A percentile compares a stretch with the other conserved stretches of the same genome.
These are phyloP conservation scores for Acanthoscelides obtectus DNA, from an alignment of 2,888 invertebrate genomes.

Conservation along the genomic window DNA sequence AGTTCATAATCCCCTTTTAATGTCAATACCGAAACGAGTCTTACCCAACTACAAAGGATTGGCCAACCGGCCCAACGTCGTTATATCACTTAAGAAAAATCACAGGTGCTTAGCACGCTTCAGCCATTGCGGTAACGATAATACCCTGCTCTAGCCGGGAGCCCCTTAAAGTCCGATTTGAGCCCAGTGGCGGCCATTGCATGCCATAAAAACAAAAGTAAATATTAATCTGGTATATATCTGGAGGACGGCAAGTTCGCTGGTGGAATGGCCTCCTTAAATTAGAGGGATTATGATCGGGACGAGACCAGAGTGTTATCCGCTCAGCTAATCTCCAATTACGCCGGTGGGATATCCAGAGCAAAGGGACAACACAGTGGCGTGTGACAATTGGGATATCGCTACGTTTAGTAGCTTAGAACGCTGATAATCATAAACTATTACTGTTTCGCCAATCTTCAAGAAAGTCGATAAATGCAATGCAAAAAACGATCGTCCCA, in stretches of 20 bases:
- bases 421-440: too few relatives aligned
- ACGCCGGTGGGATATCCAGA: background rate
- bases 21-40: too few relatives aligned
- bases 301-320: constrained; percentile 1
- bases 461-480: too few relatives aligned
- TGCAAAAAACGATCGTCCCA: too few relatives aligned
- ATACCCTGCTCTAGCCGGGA: background rate
- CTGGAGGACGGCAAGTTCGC: background rate
- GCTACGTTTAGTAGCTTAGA: too few relatives aligned
- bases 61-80: background rate
- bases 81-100: background rate
- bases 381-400: background rate
- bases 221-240: constrained; percentile 1
- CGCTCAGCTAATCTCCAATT: constrained; percentile 4
- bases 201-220: constrained; percentile 1
- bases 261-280: constrained; percentile 1
- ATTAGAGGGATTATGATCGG: constrained; percentile 2
- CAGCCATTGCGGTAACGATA: background rate
- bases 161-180: background rate
- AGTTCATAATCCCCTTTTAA: too few relatives aligned
- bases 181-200: background rate
- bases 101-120: background rate
- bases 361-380: background rate
- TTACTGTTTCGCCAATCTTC: too few relatives aligned
- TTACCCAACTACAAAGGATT: background rate